These are phyloP conservation scores for Uropetala carovei DNA, from an alignment of 2,888 invertebrate species.

Conservation along the genomic window DNA sequence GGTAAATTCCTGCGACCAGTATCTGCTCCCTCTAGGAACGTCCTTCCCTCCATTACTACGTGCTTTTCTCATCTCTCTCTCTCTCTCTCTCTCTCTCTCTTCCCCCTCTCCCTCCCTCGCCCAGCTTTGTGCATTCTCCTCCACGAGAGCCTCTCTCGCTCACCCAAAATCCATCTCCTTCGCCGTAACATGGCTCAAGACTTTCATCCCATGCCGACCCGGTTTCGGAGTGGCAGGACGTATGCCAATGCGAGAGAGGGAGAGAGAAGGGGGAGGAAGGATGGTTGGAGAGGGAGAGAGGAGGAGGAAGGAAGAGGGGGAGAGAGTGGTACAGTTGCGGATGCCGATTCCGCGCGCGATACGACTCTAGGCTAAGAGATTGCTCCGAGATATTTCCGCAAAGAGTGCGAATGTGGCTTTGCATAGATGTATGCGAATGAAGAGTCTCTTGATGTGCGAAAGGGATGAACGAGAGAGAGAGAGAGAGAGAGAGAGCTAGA, in stretches of 20 bases:
- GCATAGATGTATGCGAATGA: background rate
- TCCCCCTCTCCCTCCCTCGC: background rate
- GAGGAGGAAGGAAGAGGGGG: no score
- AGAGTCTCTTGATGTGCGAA: background rate
- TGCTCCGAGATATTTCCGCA: background rate
- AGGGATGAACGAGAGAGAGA: background rate
- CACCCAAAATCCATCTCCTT: conserved; percentile 16
- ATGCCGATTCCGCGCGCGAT: no score
- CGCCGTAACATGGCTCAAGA: conserved; percentile 3
- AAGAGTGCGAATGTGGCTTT: background rate
- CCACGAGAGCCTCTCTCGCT: background rate
- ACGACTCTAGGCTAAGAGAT: background rate
- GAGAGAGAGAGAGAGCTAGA: background rate
- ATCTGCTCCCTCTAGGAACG: no score
- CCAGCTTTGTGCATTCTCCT: background rate
- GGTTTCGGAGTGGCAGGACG: background rate
- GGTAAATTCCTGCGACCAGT: no score
- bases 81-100: background rate
- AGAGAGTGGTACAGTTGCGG: no score
- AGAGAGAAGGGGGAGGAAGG: background rate
- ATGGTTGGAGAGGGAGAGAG: background rate
- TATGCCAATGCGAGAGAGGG: background rate
- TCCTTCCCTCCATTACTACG: no score
- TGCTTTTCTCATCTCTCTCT: background rate
- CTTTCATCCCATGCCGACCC: background rate